A percentile compares a stretch with the other conserved stretches of the same genome.
Evolutionary conservation across 1,140 invertebrate genomes (phyloP).

Genomic region (Psilanteris sp.): DNA sequence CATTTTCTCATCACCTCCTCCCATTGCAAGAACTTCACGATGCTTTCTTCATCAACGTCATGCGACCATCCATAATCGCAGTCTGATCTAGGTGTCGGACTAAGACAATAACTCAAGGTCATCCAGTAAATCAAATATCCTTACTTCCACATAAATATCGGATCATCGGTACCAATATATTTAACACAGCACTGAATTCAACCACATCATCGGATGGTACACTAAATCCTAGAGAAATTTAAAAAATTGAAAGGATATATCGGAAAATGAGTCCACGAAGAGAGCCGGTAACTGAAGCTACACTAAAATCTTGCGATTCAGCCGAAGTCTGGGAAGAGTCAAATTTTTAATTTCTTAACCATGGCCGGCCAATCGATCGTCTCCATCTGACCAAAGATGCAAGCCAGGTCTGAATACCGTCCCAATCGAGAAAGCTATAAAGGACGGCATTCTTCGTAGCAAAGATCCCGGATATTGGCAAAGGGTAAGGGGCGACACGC

Average conservation of each 20-base stretch:
- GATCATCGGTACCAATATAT: no score
- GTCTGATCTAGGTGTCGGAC: constrained; percentile 1
- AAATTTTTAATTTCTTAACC: constrained; percentile 45
- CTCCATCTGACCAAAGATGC: constrained; percentile 34
- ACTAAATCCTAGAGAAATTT: no score
- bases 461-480: constrained; percentile 42
- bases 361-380: constrained; percentile 10
- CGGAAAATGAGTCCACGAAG: no score
- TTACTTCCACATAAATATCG: no score
- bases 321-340: neutral
- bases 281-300: neutral
- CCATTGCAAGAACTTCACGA: constrained; percentile 21
- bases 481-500: constrained; percentile 29
- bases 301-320: neutral
- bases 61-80: neutral
- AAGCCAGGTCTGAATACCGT: constrained; percentile 16
- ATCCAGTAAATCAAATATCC: no score
- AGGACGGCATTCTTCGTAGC: constrained; percentile 37
- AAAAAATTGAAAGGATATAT: no score
- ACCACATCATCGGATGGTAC: no score
- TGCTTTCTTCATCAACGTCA: constrained; percentile 18
- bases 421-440: constrained; percentile 27
- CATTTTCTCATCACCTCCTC: constrained; percentile 31
- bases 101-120: neutral
- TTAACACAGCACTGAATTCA: no score